These are phyloP conservation scores for Chrysomela aeneicollis DNA, from an alignment of 2,888 invertebrate species.

Conservation along the genomic window DNA sequence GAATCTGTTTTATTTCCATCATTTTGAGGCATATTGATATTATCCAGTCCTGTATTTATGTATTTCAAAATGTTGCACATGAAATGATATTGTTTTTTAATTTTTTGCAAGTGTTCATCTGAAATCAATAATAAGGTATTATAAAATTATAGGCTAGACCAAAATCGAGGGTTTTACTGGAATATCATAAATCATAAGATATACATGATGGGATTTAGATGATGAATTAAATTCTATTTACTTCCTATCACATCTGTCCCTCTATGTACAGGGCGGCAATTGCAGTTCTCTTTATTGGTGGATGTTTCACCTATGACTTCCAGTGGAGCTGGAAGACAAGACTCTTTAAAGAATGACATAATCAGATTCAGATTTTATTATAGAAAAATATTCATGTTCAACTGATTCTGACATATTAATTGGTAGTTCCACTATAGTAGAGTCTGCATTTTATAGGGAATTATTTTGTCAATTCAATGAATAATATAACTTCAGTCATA, in stretches of 20 bases:
- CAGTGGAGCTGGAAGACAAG: background rate
- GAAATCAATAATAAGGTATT: background rate
- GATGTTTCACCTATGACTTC: too few relatives aligned
- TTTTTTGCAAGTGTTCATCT: slow-evolving; percentile 5
- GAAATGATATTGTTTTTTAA: slow-evolving; percentile 6
- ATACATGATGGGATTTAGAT: too few relatives aligned
- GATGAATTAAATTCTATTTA: background rate
- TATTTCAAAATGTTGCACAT: background rate
- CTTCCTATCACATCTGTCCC: background rate
- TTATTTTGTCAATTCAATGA: too few relatives aligned
- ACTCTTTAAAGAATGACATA: background rate
- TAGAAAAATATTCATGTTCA: too few relatives aligned
- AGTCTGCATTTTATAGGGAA: too few relatives aligned
- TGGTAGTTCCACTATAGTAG: too few relatives aligned
- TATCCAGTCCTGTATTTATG: background rate
- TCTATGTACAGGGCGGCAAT: slow-evolving; percentile 6
- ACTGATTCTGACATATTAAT: too few relatives aligned
- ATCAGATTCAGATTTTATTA: background rate
- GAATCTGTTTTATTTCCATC: background rate
- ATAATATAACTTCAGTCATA: too few relatives aligned
- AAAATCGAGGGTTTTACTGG: too few relatives aligned
- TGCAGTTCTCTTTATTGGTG: background rate
- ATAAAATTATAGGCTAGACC: background rate
- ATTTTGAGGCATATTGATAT: background rate
- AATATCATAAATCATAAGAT: too few relatives aligned